phyloP scores from a whole-genome alignment of 2,888 invertebrate species.

The Philereme transversata region DNA sequence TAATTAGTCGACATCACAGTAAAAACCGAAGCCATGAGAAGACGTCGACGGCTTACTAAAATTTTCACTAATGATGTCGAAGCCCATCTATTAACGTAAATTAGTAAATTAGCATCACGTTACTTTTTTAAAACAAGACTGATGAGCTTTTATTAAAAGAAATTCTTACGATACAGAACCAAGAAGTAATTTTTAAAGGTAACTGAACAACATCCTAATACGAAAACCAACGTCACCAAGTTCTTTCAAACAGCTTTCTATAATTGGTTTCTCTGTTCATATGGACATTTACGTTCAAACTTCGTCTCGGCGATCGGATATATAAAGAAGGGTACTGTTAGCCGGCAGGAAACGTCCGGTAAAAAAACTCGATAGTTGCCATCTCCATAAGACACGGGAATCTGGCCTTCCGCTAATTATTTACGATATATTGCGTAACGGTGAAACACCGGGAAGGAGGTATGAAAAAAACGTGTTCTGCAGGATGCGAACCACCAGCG shows the following conservation, averaged over 20 bases:
- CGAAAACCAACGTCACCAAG: constrained; percentile 27
- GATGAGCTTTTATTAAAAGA: constrained; percentile 5
- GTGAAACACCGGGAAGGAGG: constrained; percentile 82
- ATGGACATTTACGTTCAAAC: constrained; percentile 40
- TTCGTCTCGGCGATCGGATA: constrained; percentile 45
- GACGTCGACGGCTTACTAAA: constrained; percentile 51
- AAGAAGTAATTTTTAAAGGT: neutral
- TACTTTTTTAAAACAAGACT: constrained; percentile 43
- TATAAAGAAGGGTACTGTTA: constrained; percentile 63
- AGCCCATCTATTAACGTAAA: constrained; percentile 55
- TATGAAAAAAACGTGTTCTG: constrained; percentile 77
- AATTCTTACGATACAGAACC: neutral
- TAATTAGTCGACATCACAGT: constrained; percentile 53
- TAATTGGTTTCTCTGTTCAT: constrained; percentile 41
- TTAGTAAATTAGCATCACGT: constrained; percentile 46
- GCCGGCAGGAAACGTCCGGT: constrained; percentile 70
- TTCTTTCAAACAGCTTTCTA: constrained; percentile 32
- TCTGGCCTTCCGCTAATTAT: constrained; percentile 84
- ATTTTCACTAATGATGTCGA: constrained; percentile 53
- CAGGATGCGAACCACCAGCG: constrained; percentile 73
- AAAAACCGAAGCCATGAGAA: constrained; percentile 65
- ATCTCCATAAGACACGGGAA: constrained; percentile 83
- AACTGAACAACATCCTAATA: constrained; percentile 15
- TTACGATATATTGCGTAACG: constrained; percentile 84
- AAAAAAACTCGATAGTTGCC: constrained; percentile 75